Conservation (phyloP, 1,140 invertebrate species). For the Sarcophaga peregrina region DNA sequence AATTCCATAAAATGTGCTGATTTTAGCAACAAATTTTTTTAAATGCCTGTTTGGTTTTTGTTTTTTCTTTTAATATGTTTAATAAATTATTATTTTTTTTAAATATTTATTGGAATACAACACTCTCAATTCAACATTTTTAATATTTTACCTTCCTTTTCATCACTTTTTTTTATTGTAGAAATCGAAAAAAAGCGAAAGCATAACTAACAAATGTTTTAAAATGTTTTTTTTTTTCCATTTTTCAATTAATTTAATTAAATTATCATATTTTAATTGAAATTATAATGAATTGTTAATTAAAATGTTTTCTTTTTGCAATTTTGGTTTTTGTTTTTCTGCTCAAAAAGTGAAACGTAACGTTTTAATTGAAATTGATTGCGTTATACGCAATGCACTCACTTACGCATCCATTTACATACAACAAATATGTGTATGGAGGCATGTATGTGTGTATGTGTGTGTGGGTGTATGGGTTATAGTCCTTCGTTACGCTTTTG, state of each 20-base stretch:
- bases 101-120: too few species aligned
- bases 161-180: too few species aligned
- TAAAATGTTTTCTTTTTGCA: neutral
- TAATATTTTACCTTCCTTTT: too few species aligned
- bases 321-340: neutral
- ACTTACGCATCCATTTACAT: neutral
- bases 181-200: too few species aligned
- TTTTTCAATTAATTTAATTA: constrained; percentile 13
- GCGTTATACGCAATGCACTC: neutral
- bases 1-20: neutral
- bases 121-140: too few species aligned
- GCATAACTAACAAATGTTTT: too few species aligned
- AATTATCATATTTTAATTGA: constrained; percentile 15
- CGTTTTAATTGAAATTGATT: constrained; percentile 11
- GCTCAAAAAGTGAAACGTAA: constrained; percentile 7
- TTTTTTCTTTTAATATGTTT: neutral
- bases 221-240: neutral
- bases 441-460: too few species aligned
- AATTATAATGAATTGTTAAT: constrained; percentile 20
- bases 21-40: neutral
- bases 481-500: constrained; percentile 12
- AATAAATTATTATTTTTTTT: too few species aligned
- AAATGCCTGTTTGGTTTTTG: neutral
- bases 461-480: neutral
- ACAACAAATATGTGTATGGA: neutral